phyloP scores from a whole-genome alignment of 2,113 vertebrate genomes.

The Ciconia maguari region DNA sequence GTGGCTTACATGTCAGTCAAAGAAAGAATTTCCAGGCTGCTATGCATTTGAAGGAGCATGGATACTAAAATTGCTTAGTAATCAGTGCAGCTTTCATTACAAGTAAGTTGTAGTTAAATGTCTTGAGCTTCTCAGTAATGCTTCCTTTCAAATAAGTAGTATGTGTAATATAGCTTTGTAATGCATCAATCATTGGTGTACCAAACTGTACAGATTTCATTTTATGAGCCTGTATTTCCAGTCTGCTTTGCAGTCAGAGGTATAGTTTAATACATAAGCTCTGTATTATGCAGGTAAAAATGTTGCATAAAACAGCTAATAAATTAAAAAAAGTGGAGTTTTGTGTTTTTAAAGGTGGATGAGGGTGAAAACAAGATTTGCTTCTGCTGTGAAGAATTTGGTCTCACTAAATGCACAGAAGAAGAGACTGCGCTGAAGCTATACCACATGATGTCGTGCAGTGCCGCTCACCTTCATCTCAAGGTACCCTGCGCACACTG shows the following conservation, averaged over 20 bases:
- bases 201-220: neutral
- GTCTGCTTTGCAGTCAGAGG: neutral
- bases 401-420: conserved; percentile 73
- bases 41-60: neutral
- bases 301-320: neutral
- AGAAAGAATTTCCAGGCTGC: neutral
- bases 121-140: neutral
- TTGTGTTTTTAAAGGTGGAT: conserved; percentile 71
- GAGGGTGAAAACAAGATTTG: conserved; percentile 75
- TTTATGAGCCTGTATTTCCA: neutral
- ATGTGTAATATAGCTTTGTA: neutral
- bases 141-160: neutral
- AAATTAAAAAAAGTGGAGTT: neutral
- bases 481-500: conserved; percentile 70
- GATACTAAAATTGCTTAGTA: neutral
- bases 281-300: neutral
- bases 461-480: conserved; percentile 78
- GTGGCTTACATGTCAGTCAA: neutral
- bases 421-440: conserved; percentile 78
- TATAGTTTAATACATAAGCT: neutral
- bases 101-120: neutral
- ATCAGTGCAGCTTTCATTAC: neutral
- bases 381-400: conserved; percentile 82
- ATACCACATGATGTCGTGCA: conserved; percentile 77
- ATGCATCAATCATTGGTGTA: neutral